phyloP scores from a whole-genome alignment of 1,140 invertebrate genomes.

The Zophobas morio region DNA sequence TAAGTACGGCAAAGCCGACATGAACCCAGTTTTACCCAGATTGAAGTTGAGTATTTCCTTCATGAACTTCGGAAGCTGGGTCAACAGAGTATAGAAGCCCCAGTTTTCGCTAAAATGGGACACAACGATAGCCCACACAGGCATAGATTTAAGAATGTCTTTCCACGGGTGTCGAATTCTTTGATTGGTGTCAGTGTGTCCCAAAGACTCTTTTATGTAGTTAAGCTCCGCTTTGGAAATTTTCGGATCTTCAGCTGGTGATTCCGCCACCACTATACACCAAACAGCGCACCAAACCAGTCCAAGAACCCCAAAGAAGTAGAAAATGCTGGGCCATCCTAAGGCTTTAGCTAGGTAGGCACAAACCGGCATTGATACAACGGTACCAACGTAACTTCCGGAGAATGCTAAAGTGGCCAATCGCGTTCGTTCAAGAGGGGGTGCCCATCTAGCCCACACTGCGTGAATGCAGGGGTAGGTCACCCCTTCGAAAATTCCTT shows the following conservation, averaged over 20 bases:
- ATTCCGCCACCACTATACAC: slow-evolving; percentile 81
- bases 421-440: slow-evolving; percentile 85
- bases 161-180: slow-evolving; percentile 83
- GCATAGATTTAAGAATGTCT: slow-evolving; percentile 83
- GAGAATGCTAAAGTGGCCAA: slow-evolving; percentile 86
- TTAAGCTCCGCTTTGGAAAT: slow-evolving; percentile 83
- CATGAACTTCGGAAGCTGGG: slow-evolving; percentile 92
- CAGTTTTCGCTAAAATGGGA: slow-evolving; percentile 96
- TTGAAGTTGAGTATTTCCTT: slow-evolving; percentile 78
- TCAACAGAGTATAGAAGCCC: slow-evolving; percentile 95
- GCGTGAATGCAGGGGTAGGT: slow-evolving; percentile 92
- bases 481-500: slow-evolving; percentile 93
- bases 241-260: slow-evolving; percentile 81
- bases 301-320: slow-evolving; percentile 83
- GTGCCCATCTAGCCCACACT: slow-evolving; percentile 91
- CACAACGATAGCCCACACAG: slow-evolving; percentile 92
- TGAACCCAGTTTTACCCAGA: slow-evolving; percentile 82
- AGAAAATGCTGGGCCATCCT: slow-evolving; percentile 92
- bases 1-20: slow-evolving; percentile 89
- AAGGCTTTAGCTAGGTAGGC: slow-evolving; percentile 79
- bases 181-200: slow-evolving; percentile 61
- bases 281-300: slow-evolving; percentile 82
- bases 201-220: slow-evolving; percentile 77
- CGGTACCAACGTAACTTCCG: slow-evolving; percentile 87
- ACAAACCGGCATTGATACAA: slow-evolving; percentile 84